Evolutionary conservation across 2,113 vertebrate species (phyloP).

Genomic region (Carollia perspicillata): DNA sequence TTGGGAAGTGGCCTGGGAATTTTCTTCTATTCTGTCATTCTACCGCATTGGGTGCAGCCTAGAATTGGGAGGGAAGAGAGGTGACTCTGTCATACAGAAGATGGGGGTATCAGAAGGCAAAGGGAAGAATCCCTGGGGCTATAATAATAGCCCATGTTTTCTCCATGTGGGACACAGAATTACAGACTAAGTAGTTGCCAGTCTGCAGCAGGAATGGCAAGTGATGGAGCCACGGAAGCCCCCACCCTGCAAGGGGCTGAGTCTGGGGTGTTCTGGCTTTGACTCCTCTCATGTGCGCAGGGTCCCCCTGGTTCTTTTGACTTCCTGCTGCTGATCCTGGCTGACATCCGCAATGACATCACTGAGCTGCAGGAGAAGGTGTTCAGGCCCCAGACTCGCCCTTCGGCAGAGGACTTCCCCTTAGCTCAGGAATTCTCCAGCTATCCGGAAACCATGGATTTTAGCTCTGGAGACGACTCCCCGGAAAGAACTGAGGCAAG

Average conservation of each 20-base stretch:
- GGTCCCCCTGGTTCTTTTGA: slow-evolving; percentile 97
- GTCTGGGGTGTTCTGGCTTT: neutral
- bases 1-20: neutral
- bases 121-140: neutral
- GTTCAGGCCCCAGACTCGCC: slow-evolving; percentile 85
- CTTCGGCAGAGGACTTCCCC: slow-evolving; percentile 88
- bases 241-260: accelerated
- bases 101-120: neutral
- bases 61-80: neutral
- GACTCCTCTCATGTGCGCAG: slow-evolving; percentile 76
- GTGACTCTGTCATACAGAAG: accelerated
- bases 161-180: neutral
- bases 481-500: slow-evolving; percentile 80
- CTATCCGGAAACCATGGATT: slow-evolving; percentile 86
- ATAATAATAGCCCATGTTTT: accelerated
- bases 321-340: slow-evolving; percentile 95
- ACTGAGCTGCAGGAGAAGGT: slow-evolving; percentile 92
- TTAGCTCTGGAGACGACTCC: slow-evolving; percentile 92
- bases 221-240: accelerated
- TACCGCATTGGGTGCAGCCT: neutral
- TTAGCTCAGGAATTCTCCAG: slow-evolving; percentile 89
- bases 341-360: slow-evolving; percentile 96
- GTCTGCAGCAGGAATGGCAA: neutral
- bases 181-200: neutral
- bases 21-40: neutral